Conservation (phyloP, 2,888 invertebrate species). For the Chydorus sphaericus region DNA sequence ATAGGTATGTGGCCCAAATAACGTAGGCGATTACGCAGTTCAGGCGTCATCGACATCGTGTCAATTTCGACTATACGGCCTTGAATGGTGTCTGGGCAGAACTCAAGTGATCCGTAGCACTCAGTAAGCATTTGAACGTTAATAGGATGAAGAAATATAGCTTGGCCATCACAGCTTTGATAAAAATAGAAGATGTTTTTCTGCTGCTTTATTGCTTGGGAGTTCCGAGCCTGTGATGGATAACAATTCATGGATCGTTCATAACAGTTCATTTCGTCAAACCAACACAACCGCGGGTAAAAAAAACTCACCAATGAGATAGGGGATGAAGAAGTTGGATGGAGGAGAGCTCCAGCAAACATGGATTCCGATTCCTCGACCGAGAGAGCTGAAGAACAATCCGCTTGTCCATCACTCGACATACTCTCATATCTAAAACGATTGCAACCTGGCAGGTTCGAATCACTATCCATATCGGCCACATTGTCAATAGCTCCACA, state of each 20-base stretch:
- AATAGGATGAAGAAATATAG: conserved; percentile 76
- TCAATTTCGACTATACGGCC: conserved; percentile 79
- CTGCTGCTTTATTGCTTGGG: conserved; percentile 16
- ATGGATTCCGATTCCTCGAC: too few species aligned
- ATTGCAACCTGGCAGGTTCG: not conserved
- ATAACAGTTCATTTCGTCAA: not conserved
- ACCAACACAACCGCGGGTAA: not conserved
- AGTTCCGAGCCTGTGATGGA: conserved; percentile 18
- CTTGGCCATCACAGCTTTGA: conserved; percentile 81
- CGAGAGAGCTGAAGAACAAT: not conserved
- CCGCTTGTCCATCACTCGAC: conserved; percentile 22
- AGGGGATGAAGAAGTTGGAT: not conserved
- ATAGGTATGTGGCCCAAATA: conserved; percentile 77
- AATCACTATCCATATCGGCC: not conserved
- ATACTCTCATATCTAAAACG: conserved; percentile 23
- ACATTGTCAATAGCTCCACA: not conserved
- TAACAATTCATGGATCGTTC: not conserved
- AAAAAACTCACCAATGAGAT: not conserved
- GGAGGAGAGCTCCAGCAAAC: conserved; percentile 15
- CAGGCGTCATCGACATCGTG: conserved; percentile 67
- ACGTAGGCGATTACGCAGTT: conserved; percentile 54
- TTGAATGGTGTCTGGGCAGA: conserved; percentile 53
- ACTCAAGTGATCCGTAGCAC: conserved; percentile 65
- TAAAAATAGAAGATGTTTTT: conserved; percentile 60
- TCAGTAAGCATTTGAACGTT: conserved; percentile 79